Evolutionary conservation across 2,888 invertebrate genomes (phyloP), one percentile per base, ranked within the genome.

Genomic region (Amiota communis): DNA sequence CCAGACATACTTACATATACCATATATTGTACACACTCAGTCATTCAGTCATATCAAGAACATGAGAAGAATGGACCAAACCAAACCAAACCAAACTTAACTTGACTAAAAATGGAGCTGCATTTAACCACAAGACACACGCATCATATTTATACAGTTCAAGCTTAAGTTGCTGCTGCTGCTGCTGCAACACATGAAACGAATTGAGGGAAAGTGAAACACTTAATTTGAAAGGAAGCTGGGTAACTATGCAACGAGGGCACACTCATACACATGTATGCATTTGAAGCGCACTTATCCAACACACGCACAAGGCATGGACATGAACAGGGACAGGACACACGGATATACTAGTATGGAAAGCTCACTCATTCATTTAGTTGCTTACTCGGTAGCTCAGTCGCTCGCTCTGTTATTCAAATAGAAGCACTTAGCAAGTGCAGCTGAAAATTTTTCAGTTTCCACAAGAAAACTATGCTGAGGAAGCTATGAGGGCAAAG

Each of bases 91-190:
- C 36, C 36, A 6, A 36, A 36, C 36, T 36, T 36, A 36, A 6
- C 8, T 36, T 36, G 36, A 36, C 36, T 36, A 36, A 36, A 53
- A 51, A 68, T 6, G 74, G 59, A 73, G 75, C 73, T 75, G 76
- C 77, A 75, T 67, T 76, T 79, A 77, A 76, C 82, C 80, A 72
- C 84, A 83, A 79, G 79, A 72, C 77, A 74, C 77, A 75, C 68
- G 75, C 77, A 75, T 79, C 77, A 75, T 77, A 70, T 74, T 78
- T 75, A 76, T 72, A 36, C 36, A 4, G 36, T 36, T 36, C 36
- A 36, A 36, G 72, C 47, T 51, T 9, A 23, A 68, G 67, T 13
- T 15, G 9, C 57, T 15, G 51, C n/a, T 53, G n/a, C n/a, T 53
- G 67, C 20, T 15, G 9, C 57, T 15, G 51, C n/a, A 68, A 23